Evolutionary conservation across 2,888 invertebrate genomes (phyloP).

Genomic region (Achlya flavicornis): DNA sequence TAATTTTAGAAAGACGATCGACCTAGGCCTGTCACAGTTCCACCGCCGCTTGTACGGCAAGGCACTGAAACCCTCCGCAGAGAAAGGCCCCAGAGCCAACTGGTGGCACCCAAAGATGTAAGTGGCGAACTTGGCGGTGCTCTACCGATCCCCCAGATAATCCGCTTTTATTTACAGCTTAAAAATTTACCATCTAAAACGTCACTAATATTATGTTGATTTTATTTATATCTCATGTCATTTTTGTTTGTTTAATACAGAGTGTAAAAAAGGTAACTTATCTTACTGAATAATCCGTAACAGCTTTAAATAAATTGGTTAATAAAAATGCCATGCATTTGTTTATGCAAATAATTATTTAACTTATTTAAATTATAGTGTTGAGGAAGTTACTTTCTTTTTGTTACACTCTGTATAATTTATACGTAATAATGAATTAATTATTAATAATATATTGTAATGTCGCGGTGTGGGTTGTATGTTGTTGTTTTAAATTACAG

Average conservation of each 20-base stretch:
- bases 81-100: conserved; percentile 69
- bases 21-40: conserved; percentile 43
- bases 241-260: neutral
- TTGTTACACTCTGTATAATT: neutral
- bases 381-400: neutral
- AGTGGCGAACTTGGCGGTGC: conserved; percentile 27
- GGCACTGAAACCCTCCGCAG: conserved; percentile 74
- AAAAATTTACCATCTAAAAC: neutral
- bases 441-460: neutral
- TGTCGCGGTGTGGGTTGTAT: conserved; percentile 23
- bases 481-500: conserved; percentile 11
- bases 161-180: neutral
- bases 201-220: too few relatives aligned
- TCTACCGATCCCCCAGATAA: neutral
- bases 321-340: neutral
- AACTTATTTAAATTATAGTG: neutral
- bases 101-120: conserved; percentile 70
- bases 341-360: neutral
- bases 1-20: conserved; percentile 47
- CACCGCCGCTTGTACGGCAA: conserved; percentile 69
- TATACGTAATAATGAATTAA: neutral
- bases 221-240: too few relatives aligned
- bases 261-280: neutral
- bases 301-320: too few relatives aligned
- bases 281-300: too few relatives aligned